phyloP scores from a whole-genome alignment of 2,888 invertebrate species.

The Agelastica alni region DNA sequence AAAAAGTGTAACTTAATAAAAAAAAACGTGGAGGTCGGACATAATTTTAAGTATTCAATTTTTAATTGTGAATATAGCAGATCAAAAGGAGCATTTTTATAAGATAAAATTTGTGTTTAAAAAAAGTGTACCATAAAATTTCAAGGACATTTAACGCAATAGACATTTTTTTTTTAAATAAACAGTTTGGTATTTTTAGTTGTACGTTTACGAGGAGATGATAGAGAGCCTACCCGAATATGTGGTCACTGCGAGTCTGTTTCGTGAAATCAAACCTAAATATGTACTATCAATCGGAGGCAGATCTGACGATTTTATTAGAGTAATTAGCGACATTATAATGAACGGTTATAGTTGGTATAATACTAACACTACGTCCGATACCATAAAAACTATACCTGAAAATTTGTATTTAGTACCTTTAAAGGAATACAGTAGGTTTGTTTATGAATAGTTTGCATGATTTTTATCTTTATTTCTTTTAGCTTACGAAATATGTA shows the following conservation, averaged over 20 bases:
- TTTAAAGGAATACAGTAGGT: constrained; percentile 64
- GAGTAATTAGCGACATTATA: constrained; percentile 43
- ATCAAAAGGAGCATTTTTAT: no score
- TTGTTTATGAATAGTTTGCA: background rate
- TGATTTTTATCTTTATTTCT: constrained; percentile 9
- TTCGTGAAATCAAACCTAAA: constrained; percentile 65
- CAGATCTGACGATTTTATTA: constrained; percentile 59
- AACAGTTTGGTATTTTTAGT: constrained; percentile 57
- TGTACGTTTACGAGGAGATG: constrained; percentile 71
- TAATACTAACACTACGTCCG: constrained; percentile 37
- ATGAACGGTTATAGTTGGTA: constrained; percentile 29
- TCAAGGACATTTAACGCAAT: no score
- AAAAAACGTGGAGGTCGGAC: no score
- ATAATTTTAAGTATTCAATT: no score
- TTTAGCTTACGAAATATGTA: constrained; percentile 46
- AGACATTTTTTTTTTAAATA: no score
- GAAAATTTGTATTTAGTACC: constrained; percentile 63
- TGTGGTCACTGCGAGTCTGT: constrained; percentile 62
- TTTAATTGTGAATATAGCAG: no score
- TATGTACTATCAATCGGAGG: constrained; percentile 62
- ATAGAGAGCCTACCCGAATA: constrained; percentile 68
- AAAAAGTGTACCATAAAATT: no score
- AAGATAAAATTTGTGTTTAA: no score
- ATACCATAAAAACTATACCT: constrained; percentile 47
- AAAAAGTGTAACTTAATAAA: no score